phyloP scores from a whole-genome alignment of 1,140 invertebrate genomes.

The Nautilus pompilius region DNA sequence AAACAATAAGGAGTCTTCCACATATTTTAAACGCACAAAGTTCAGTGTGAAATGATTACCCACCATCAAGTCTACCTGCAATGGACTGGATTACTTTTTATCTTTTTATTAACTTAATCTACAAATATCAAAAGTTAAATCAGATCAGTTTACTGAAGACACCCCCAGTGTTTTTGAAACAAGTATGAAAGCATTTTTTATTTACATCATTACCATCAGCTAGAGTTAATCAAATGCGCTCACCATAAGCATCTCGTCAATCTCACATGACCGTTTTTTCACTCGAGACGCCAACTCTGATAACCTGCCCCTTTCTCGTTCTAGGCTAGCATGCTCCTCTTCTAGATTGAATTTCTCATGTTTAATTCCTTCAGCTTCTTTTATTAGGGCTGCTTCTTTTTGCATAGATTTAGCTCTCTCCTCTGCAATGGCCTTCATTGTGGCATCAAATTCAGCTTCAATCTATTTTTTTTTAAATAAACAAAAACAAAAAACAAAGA shows the following conservation, averaged over 20 bases:
- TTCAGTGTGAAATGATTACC: not conserved
- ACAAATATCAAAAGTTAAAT: not conserved
- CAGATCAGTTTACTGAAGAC: not conserved
- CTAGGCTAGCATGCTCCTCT: conserved; percentile 26
- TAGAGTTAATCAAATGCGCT: conserved; percentile 1
- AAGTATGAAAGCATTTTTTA: not conserved
- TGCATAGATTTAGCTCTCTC: conserved; percentile 30
- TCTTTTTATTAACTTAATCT: not conserved
- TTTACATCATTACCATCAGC: not conserved
- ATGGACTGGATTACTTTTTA: not conserved
- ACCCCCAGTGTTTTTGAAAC: not conserved
- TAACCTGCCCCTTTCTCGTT: conserved; percentile 41
- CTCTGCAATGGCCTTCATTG: conserved; percentile 39
- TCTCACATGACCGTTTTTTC: conserved; percentile 39
- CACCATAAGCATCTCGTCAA: conserved; percentile 44
- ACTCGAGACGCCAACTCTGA: conserved; percentile 37
- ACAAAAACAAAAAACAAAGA: too few relatives aligned
- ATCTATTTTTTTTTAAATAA: conserved; percentile 31
- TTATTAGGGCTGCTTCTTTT: conserved; percentile 28
- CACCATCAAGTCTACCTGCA: not conserved
- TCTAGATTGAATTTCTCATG: conserved; percentile 32
- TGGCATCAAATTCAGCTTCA: conserved; percentile 45
- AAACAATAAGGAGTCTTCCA: too few relatives aligned
- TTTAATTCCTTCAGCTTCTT: conserved; percentile 36
- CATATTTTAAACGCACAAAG: too few relatives aligned